Base-by-base conservation (phyloP, 2,797 vertebrate species). In the Ispidina lecontei region DNA sequence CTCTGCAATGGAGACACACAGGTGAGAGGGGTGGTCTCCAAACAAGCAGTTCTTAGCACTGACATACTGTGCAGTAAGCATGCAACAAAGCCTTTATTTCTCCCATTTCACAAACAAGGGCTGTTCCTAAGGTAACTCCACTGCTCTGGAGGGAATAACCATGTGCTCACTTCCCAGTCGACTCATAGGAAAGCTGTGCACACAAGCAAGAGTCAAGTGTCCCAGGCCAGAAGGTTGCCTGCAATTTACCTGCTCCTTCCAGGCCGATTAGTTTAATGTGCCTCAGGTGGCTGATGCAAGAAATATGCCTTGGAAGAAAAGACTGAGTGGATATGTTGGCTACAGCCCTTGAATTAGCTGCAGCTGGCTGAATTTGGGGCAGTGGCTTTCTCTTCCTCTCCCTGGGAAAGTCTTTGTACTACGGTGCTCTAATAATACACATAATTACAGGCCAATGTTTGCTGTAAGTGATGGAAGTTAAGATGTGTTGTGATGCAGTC, bases 331-430 rank as follows among this genome's bases (percentile, higher is more conserved):
- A 89, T 55, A 33, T 13, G 60, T 54, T 85, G 80, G 78, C 47
- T 94, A 87, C 64, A 75, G 91, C 90, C 59, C 79, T 87, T 90
- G 91, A 89, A 90, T 91, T 62, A 37, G 69, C 69, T 93, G 88
- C 94, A 95, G 93, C 84, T 94, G 89, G 55, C 13, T 91, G 92
- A 91, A 81, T 93, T 92, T 82, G 76, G 10, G 25, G 46, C 3
- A 41, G 39, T 16, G 14, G 9, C 12, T 73, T 60, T 49, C 21
- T 82, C 22, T 52, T 55, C 23, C 41, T 76, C 6, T 73, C 15
- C 12, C 70, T 63, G 47, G 4, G 4, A 31, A 56, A 63, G 7
- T 18, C 64, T 79, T 63, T 47, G 39, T 76, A 29, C 74, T 47
- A 26, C 5, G 28, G 9, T 65, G 2, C 54, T 8, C 41, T 15